Base-by-base conservation (phyloP, 2,113 vertebrate genomes). In the Thunnus maccoyii region DNA sequence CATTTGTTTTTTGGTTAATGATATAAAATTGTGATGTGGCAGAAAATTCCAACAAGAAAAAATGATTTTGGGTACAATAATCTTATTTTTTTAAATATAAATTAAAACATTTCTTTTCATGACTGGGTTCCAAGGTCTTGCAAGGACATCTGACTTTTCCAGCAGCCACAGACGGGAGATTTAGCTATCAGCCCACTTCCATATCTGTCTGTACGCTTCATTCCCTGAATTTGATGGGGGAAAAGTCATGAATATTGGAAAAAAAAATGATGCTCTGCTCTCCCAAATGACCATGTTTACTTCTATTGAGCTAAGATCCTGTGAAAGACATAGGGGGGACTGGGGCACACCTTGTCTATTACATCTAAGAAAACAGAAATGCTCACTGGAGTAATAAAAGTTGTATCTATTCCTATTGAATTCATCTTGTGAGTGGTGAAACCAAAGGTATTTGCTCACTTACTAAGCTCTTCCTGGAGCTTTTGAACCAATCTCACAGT, bases 231-330 rank as follows among this genome's bases (percentile, higher is more conserved):
- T 73, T 46, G 74, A 79, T 71, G 66, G 69, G 72, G 27, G 63
- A 89, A 89, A 88, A 91, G 82, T 91, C 87, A 92, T 76, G 62
- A 76, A 75, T 82, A 87, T 83, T 79, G 85, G 69, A 48, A 70
- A 81, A 86, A 80, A 83, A 81, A 78, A 76, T 74, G 46, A 87
- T 69, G 63, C 68, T 61, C 73, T 84, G 56, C 60, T 60, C 74
- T 66, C 57, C 48, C 44, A 72, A 80, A 86, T 67, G 47, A 72
- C 51, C n/a, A 55, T 77, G 85, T 83, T 61, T 63, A 80, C 63
- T 60, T 72, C n/a, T 63, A 54, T 9, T 11, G 61, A 22, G 0
- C 51, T 72, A 77, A 87, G 48, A 68, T 70, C 61, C 62, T 78
- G 74, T 86, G 73, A 86, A 74, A 73, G 78, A 82, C 71, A 69